These are phyloP conservation scores for Eucera pruinosa DNA, from an alignment of 2,888 invertebrate species.

Conservation along the genomic window DNA sequence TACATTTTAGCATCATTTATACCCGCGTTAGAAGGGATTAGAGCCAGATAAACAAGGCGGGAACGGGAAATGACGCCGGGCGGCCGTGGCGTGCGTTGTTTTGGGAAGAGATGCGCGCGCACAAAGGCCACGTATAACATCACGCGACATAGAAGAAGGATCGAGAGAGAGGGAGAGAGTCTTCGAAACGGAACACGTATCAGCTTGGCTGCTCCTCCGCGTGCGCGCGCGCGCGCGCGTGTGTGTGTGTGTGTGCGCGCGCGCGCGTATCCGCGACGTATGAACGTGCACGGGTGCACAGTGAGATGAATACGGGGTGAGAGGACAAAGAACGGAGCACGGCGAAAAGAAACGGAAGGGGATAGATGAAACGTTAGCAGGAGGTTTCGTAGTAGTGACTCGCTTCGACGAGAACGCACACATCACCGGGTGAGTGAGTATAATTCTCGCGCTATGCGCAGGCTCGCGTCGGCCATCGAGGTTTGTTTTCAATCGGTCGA, in stretches of 20 bases:
- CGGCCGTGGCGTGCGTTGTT: conserved; percentile 38
- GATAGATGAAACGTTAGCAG: background rate
- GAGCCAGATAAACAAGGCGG: conserved; percentile 40
- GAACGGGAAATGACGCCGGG: conserved; percentile 46
- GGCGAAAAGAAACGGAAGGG: conserved; percentile 10
- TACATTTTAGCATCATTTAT: conserved; percentile 41
- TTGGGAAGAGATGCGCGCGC: conserved; percentile 66
- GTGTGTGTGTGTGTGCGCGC: no score
- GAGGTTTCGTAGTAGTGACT: background rate
- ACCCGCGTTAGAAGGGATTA: conserved; percentile 15
- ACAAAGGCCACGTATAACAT: conserved; percentile 61
- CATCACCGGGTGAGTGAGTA: background rate
- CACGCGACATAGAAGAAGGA: conserved; percentile 32
- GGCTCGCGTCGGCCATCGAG: conserved; percentile 36
- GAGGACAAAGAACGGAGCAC: conserved; percentile 22
- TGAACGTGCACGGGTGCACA: no score
- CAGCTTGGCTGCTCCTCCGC: background rate
- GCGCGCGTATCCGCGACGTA: no score
- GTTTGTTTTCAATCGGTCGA: conserved; percentile 55
- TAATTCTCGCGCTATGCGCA: conserved; percentile 27
- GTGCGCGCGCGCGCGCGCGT: background rate
- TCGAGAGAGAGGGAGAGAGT: conserved; percentile 8
- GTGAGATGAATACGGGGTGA: conserved; percentile 5
- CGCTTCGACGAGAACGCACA: no score
- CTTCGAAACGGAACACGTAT: background rate